Evolutionary conservation across 2,113 vertebrate species (phyloP), one percentile per base, ranked within the genome.

Genomic region (Ondatra zibethicus): DNA sequence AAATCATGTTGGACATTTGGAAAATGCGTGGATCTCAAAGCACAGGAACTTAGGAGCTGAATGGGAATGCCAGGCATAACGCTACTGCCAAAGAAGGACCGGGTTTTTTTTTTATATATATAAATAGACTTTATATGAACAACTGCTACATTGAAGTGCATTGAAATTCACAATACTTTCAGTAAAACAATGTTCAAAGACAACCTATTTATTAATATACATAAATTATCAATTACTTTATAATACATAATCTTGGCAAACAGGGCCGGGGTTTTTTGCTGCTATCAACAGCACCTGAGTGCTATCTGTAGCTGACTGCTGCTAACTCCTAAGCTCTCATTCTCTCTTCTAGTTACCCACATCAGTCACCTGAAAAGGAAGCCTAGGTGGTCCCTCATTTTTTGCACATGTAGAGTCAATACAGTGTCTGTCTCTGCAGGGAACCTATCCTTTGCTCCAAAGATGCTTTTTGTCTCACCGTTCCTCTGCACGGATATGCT

Each of bases 61-160:
- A 6, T 7, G 5, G 19, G 21, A 16, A 36, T 13, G 21, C 21
- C 78, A 81, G 36, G 11, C 36, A 7, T 5, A 58, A n/a, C 0
- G 78, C 10, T 58, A 21, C 50, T 36, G 21, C 50, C 19, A 55
- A 52, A 80, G 11, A 17, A 23, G 11, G n/a, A n/a, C n/a, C n/a
- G n/a, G n/a, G n/a, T n/a, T n/a, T n/a, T n/a, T n/a, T n/a, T n/a
- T n/a, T n/a, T n/a, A n/a, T n/a, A n/a, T 92, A 78, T n/a, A 33
- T 94, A 88, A 95, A 63, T 14, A 84, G 25, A 78, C 4, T 77
- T 88, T 84, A 25, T 80, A 86, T 73, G 7, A 95, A 86, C 39
- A 97, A 77, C 33, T 91, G 36, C 8, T 91, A 89, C 94, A 86
- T 86, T 92, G 58, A 91, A 96, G 80, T 91, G 76, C 77, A 89